Base-by-base conservation (phyloP, 2,113 vertebrate species). In the Solea senegalensis region DNA sequence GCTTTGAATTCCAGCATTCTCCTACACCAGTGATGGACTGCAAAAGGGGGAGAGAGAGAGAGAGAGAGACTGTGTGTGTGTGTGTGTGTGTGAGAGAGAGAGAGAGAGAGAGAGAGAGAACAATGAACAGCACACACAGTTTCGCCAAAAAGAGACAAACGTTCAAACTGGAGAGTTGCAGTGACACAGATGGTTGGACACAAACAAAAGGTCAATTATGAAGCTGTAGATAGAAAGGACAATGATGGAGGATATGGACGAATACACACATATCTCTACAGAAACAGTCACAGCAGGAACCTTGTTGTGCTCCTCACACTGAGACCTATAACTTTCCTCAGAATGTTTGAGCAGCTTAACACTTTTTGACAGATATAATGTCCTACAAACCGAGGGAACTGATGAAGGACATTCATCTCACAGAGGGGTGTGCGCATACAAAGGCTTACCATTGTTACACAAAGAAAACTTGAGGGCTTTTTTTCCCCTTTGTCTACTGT, bases 1-100 rank as follows among this genome's bases (percentile, higher is more conserved):
- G 88, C 88, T 68, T 89, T 14, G 65, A 87, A 93, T 93, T 93
- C 93, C 92, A 91, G 66, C 54, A 65, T 90, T 87, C 87, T 86
- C 81, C 88, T 69, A 56, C 76, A 43, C 51, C 60, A 69, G 58
- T 70, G 85, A 90, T 73, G 83, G 45, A 84, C 34, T 34, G 34
- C 34, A 34, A 34, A 34, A 34, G 34, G 34, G 34, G 54, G 51
- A 67, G 48, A 62, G 58, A 56, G n/a, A 57, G 62, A 59, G 71
- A 69, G 72, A 81, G 41, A 1, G 67, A 64, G 84, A 88, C 21
- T 21, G 21, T 21, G 21, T 21, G 21, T 21, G 21, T 21, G 21
- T 21, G 21, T 53, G n/a, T n/a, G n/a, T n/a, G n/a, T n/a, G n/a
- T n/a, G 59, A 51, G 78, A 49, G 44, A 57, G 51, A 67, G 48